Conservation (phyloP, 2,797 vertebrate species). For the Hypotaenidia okinawae region DNA sequence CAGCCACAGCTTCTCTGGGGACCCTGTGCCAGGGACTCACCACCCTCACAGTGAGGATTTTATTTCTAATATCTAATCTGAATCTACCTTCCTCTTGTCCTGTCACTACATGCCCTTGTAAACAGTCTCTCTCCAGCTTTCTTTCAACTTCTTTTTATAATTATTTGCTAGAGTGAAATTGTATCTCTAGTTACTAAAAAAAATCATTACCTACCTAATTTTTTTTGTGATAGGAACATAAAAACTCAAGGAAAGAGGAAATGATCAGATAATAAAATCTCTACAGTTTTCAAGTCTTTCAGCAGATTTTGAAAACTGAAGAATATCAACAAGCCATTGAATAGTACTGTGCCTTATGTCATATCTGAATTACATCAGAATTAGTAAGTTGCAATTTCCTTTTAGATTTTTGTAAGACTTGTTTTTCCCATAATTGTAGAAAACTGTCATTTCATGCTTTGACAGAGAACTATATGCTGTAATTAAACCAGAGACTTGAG, state of each 20-base stretch:
- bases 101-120: no score
- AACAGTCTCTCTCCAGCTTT: no score
- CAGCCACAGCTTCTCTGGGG: no score
- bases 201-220: background rate
- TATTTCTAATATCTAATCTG: no score
- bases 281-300: background rate
- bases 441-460: background rate
- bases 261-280: constrained; percentile 32
- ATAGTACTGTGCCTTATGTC: background rate
- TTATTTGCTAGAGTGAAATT: background rate
- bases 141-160: background rate
- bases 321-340: background rate
- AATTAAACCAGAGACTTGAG: background rate
- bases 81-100: no score
- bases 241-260: background rate
- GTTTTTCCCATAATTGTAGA: background rate
- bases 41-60: no score
- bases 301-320: background rate
- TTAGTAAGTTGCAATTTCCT: constrained; percentile 20
- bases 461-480: background rate
- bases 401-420: constrained; percentile 17
- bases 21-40: no score
- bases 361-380: constrained; percentile 19
- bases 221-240: background rate
- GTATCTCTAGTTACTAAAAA: background rate